Conservation (phyloP, 1,140 invertebrate genomes). For the Calliphora vicina region DNA sequence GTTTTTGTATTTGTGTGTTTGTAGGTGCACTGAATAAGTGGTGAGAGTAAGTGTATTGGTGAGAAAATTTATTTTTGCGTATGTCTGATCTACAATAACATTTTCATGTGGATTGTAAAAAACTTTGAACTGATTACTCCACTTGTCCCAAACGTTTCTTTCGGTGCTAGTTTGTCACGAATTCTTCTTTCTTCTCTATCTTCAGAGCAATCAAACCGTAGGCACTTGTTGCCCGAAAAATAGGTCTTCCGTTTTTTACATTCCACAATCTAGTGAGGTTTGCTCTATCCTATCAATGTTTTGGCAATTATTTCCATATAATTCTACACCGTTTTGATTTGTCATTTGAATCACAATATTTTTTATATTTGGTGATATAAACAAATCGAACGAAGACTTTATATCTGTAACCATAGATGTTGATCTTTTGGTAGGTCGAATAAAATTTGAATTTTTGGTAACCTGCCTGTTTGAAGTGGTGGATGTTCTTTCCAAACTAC, state of each 20-base stretch:
- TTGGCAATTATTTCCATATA: neutral
- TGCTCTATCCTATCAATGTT: neutral
- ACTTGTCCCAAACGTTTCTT: neutral
- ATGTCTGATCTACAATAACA: too few species aligned
- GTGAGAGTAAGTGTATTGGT: too few species aligned
- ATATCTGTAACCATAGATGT: too few species aligned
- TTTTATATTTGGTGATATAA: conserved; percentile 11
- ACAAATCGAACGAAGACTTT: neutral
- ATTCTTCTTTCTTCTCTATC: neutral
- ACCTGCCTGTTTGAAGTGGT: too few species aligned
- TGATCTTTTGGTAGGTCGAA: too few species aligned
- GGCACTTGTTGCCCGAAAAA: neutral
- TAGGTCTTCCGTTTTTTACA: neutral
- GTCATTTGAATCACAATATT: conserved; percentile 13
- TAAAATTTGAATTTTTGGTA: too few species aligned
- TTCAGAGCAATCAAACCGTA: neutral
- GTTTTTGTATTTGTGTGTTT: too few species aligned
- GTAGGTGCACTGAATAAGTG: too few species aligned
- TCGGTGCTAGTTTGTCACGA: neutral
- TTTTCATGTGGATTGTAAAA: neutral
- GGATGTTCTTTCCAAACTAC: too few species aligned
- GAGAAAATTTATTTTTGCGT: too few species aligned
- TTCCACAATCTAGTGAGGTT: neutral
- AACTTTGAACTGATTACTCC: neutral
- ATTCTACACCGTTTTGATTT: neutral